phyloP scores from a whole-genome alignment of 2,888 invertebrate species.

The Dynastes maya region DNA sequence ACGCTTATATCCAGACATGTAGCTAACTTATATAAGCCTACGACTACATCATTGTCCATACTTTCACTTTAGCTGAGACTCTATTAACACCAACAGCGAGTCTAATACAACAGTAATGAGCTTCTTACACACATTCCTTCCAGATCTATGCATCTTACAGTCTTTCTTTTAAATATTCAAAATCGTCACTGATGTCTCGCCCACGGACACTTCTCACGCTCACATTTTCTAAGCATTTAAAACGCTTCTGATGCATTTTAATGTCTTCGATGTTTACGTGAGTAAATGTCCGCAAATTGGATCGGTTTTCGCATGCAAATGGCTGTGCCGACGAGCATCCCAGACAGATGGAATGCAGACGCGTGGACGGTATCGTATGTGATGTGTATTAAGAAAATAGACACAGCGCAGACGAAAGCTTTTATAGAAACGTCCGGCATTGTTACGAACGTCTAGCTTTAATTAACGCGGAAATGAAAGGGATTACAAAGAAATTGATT shows the following conservation, averaged over 20 bases:
- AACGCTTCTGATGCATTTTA: slow-evolving; percentile 25
- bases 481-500: slow-evolving; percentile 1
- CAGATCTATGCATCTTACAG: no score
- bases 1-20: no score
- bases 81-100: no score
- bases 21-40: no score
- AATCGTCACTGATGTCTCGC: not conserved
- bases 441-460: not conserved
- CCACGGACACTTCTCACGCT: not conserved
- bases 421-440: slow-evolving; percentile 11
- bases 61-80: no score
- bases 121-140: no score
- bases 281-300: slow-evolving; percentile 27
- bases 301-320: slow-evolving; percentile 31
- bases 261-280: slow-evolving; percentile 26
- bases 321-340: not conserved
- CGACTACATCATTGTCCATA: no score
- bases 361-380: not conserved
- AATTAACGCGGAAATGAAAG: slow-evolving; percentile 2
- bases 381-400: slow-evolving; percentile 22
- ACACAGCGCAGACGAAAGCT: not conserved
- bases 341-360: no score
- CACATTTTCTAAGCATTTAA: not conserved
- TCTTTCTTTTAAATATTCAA: not conserved
- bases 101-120: no score